These are phyloP conservation scores for Gerris lacustris DNA, from an alignment of 2,888 invertebrate genomes.

Conservation along the genomic window DNA sequence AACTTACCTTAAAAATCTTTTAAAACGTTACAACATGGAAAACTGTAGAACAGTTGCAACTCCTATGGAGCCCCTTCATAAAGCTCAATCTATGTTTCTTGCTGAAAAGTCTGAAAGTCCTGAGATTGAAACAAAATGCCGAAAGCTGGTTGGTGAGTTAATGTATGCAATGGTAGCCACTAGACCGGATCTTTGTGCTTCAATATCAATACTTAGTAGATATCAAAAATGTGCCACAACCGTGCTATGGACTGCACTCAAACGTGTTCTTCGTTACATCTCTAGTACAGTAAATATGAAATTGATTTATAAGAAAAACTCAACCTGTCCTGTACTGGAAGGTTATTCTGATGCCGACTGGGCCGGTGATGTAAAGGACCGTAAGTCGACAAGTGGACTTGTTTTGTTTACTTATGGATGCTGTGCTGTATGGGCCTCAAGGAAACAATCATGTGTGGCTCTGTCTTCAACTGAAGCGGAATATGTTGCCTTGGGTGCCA, in stretches of 20 bases:
- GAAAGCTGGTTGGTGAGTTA: slow-evolving; percentile 21
- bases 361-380: slow-evolving; percentile 11
- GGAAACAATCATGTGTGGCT: slow-evolving; percentile 13
- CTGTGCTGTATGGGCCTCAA: slow-evolving; percentile 10
- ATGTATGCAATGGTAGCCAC: slow-evolving; percentile 22
- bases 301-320: slow-evolving; percentile 2
- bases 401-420: slow-evolving; percentile 15
- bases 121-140: slow-evolving; percentile 13
- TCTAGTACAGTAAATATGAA: slow-evolving; percentile 17
- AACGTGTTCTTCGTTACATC: slow-evolving; percentile 23
- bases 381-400: slow-evolving; percentile 19
- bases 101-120: slow-evolving; percentile 3
- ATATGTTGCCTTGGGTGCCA: slow-evolving; percentile 17
- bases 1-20: slow-evolving; percentile 13
- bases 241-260: slow-evolving; percentile 20
- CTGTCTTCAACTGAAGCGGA: slow-evolving; percentile 19
- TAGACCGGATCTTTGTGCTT: slow-evolving; percentile 24
- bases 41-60: slow-evolving; percentile 11
- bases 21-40: slow-evolving; percentile 14
- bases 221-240: slow-evolving; percentile 22
- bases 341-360: slow-evolving; percentile 24
- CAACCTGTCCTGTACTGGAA: background rate
- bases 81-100: background rate
- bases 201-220: slow-evolving; percentile 22
- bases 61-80: slow-evolving; percentile 11